phyloP scores from a whole-genome alignment of 53 echinoderm and acorn worm species.

The Actinopyga echinites region DNA sequence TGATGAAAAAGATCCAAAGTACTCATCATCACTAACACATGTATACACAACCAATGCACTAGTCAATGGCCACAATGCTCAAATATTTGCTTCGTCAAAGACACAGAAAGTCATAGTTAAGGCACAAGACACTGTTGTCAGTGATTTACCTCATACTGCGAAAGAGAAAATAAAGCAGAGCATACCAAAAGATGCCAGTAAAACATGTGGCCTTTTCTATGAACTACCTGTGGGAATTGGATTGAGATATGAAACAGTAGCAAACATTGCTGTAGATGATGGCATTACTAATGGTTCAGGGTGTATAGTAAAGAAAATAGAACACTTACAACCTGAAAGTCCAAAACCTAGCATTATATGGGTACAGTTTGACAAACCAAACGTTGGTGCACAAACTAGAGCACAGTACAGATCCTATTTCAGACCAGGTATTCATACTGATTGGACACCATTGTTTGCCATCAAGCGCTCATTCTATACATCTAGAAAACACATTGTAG shows the following conservation, averaged over 20 bases:
- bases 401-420: constrained; percentile 14
- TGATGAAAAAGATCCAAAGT: not conserved
- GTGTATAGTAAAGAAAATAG: constrained; percentile 41
- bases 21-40: not conserved
- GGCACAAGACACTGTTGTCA: constrained; percentile 1
- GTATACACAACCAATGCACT: not conserved
- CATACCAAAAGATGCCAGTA: not conserved
- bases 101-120: not conserved
- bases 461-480: constrained; percentile 26
- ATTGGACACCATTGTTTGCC: constrained; percentile 54
- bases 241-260: constrained; percentile 44
- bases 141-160: not conserved
- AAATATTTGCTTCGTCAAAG: not conserved
- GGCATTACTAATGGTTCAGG: constrained; percentile 53
- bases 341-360: constrained; percentile 27
- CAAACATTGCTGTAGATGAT: constrained; percentile 54
- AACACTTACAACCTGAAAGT: not conserved
- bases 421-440: not conserved
- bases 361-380: constrained; percentile 36
- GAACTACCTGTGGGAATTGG: not conserved
- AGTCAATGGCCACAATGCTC: not conserved
- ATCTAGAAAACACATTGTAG: not conserved
- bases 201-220: constrained; percentile 14
- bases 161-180: not conserved
- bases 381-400: constrained; percentile 21